Base-by-base conservation (phyloP, 2,113 vertebrate species). In the Pyrgilauda ruficollis region DNA sequence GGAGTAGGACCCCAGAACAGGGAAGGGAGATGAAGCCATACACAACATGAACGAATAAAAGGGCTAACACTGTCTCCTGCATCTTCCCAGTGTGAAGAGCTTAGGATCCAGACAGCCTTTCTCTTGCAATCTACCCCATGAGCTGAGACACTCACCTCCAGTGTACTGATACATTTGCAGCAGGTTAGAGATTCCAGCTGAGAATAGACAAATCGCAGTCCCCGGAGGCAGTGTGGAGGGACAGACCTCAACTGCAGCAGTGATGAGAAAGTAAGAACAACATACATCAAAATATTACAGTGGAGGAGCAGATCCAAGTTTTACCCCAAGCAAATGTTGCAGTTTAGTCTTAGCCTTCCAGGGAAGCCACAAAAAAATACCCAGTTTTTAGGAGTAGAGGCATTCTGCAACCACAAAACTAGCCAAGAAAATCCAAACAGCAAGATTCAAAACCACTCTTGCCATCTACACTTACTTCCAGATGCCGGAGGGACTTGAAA, bases 181-280 rank as follows among this genome's bases (percentile, higher is more conserved):
- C 99, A 99, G 55, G 97, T 98, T 69, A 99, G 98, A 77, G 98
- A 98, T 96, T 99, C 99, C 92, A 99, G 94, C 96, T 99, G 99
- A 56, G 99, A 99, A 91, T 99, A 99, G 76, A 99, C 95, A 64
- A 98, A 98, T 74, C 98, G 94, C n/a, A 99, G 98, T 15, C 99
- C 99, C 52, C 94, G 98, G 6, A 99, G 97, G 94, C 98, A 99
- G 96, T 99, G 98, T 2, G 99, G 97, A 37, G 99, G 99, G 76
- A 99, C 97, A 81, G 98, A 98, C 89, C 98, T 98, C 78, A 98
- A 73, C 98, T 98, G 75, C 18, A 72, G 56, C 23, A 87, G 55
- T 19, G 17, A 61, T 12, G 28, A 80, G 46, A 90, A 84, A 68
- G 41, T 13, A 83, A 87, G 9, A 21, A 72, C 76, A 96, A 84